Percentiles rank a stretch among this genome's conserved stretches.
phyloP scores from a whole-genome alignment of 1,140 invertebrate genomes.

The Drosophila erecta region DNA sequence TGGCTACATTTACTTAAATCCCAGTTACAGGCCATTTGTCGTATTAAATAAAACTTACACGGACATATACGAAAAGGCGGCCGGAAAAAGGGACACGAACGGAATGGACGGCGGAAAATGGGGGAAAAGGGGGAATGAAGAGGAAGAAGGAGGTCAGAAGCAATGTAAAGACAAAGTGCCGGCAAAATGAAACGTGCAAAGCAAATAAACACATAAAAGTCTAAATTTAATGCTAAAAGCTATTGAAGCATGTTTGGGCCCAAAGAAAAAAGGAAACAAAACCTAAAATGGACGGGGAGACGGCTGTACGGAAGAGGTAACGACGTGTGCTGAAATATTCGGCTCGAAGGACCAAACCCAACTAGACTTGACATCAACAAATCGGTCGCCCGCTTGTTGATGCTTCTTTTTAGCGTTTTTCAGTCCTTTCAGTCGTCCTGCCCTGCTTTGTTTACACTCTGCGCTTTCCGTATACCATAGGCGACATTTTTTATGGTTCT shows the following conservation, averaged over 20 bases:
- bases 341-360: constrained; percentile 30
- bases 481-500: constrained; percentile 64
- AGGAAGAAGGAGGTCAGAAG: constrained; percentile 26
- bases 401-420: constrained; percentile 25
- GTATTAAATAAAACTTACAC: constrained; percentile 77
- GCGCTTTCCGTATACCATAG: constrained; percentile 31
- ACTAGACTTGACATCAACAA: constrained; percentile 50
- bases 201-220: constrained; percentile 81
- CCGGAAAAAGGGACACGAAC: constrained; percentile 23
- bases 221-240: constrained; percentile 78
- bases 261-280: constrained; percentile 23
- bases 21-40: constrained; percentile 76
- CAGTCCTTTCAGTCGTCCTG: neutral
- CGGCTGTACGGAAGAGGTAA: constrained; percentile 22
- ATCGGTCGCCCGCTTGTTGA: constrained; percentile 53
- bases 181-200: constrained; percentile 71
- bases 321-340: constrained; percentile 48
- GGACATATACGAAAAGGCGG: constrained; percentile 20
- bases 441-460: constrained; percentile 20
- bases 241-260: constrained; percentile 72
- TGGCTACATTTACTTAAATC: constrained; percentile 77
- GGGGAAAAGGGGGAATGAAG: neutral
- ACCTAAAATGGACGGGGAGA: neutral
- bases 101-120: constrained; percentile 3
- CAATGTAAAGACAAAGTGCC: constrained; percentile 61